phyloP scores from a whole-genome alignment of 2,113 vertebrate genomes.

The Atrichornis clamosus region DNA sequence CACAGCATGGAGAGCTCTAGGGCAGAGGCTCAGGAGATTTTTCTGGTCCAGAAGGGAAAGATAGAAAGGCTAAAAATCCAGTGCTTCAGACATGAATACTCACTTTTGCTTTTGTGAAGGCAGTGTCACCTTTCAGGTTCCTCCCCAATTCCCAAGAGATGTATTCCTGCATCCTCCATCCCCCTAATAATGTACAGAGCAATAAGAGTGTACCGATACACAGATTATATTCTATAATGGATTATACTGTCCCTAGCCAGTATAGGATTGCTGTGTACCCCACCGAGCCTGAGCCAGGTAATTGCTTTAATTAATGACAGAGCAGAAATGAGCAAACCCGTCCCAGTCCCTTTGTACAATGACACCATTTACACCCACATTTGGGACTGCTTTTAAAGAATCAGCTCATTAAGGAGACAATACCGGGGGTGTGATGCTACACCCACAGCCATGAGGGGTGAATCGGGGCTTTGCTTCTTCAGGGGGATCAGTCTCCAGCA shows the following conservation, averaged over 20 bases:
- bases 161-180: not conserved
- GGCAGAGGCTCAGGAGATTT: not conserved
- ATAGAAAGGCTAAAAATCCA: not conserved
- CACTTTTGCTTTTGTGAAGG: not conserved
- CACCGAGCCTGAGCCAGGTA: not conserved
- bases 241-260: not conserved
- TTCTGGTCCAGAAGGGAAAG: not conserved
- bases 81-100: not conserved
- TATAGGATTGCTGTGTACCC: not conserved
- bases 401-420: not conserved
- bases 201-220: not conserved
- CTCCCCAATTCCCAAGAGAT: not conserved
- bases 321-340: not conserved
- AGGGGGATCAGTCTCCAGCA: not conserved
- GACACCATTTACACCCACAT: not conserved
- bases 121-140: not conserved
- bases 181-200: not conserved
- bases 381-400: not conserved
- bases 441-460: not conserved
- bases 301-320: not conserved
- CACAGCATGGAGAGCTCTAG: not conserved
- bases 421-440: not conserved
- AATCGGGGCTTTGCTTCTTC: not conserved
- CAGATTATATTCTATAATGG: not conserved
- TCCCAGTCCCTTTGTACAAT: not conserved